phyloP scores from a whole-genome alignment of 2,113 vertebrate genomes.

The Progne subis region DNA sequence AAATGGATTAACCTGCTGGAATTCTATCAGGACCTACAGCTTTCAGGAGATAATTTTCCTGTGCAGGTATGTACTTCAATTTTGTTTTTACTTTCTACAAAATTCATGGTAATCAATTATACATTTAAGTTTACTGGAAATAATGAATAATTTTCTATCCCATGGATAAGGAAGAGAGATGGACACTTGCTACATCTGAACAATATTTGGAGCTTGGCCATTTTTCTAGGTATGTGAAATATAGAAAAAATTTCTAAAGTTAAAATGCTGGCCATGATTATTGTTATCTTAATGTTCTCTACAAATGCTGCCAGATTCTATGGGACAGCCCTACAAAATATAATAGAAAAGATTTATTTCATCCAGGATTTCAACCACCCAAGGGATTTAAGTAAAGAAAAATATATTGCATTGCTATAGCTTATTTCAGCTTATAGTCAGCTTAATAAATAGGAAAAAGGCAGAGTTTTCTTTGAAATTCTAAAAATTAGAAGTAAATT shows the following conservation, averaged over 20 bases:
- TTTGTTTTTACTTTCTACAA: not conserved
- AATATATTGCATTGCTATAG: not conserved
- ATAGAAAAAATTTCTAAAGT: not conserved
- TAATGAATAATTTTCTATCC: not conserved
- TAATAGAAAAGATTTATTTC: not conserved
- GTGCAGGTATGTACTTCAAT: not conserved
- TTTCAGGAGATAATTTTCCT: not conserved
- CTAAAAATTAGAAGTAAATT: not conserved
- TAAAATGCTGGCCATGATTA: not conserved
- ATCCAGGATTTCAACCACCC: not conserved
- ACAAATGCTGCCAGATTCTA: not conserved
- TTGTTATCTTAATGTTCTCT: not conserved
- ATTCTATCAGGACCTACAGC: not conserved
- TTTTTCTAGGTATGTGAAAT: not conserved
- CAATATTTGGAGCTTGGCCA: not conserved
- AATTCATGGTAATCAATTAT: not conserved
- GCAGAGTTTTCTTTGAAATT: not conserved
- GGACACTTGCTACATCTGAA: not conserved
- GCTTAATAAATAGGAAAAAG: not conserved
- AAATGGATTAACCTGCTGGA: not conserved
- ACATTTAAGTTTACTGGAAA: not conserved
- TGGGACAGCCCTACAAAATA: not conserved
- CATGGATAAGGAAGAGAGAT: not conserved
- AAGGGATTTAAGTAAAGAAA: not conserved
- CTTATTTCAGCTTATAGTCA: not conserved